Evolutionary conservation across 2,888 invertebrate species (phyloP).

Genomic region (Lottia scabra): DNA sequence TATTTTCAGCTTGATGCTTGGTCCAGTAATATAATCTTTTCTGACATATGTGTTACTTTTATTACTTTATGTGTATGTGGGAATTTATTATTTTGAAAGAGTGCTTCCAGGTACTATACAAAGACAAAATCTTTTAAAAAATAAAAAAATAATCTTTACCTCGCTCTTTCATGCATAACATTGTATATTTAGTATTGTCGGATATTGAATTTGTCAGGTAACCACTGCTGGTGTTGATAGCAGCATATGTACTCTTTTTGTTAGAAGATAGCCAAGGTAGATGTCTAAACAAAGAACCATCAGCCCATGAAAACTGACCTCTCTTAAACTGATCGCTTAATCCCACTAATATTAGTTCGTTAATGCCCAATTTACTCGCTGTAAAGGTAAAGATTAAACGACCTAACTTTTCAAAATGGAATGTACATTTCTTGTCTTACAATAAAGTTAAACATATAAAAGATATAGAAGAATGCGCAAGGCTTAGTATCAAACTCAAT

Average conservation of each 20-base stretch:
- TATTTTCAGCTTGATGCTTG: no score
- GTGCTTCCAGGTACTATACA: no score
- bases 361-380: not conserved
- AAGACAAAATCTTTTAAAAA: not conserved
- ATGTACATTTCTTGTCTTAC: no score
- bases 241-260: not conserved
- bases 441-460: no score
- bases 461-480: no score
- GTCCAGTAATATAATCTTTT: no score
- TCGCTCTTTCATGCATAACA: not conserved
- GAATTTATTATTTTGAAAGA: no score
- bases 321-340: not conserved
- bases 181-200: not conserved
- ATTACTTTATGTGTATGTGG: no score
- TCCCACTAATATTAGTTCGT: not conserved
- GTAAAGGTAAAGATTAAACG: not conserved
- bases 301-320: not conserved
- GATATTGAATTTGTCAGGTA: not conserved
- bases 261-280: not conserved
- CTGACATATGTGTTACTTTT: no score
- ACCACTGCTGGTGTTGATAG: not conserved
- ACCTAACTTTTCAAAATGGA: no score
- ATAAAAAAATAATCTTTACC: not conserved
- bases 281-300: not conserved
- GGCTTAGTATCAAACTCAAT: no score